phyloP scores from a whole-genome alignment of 2,797 vertebrate species.

The Myotis planiceps region DNA sequence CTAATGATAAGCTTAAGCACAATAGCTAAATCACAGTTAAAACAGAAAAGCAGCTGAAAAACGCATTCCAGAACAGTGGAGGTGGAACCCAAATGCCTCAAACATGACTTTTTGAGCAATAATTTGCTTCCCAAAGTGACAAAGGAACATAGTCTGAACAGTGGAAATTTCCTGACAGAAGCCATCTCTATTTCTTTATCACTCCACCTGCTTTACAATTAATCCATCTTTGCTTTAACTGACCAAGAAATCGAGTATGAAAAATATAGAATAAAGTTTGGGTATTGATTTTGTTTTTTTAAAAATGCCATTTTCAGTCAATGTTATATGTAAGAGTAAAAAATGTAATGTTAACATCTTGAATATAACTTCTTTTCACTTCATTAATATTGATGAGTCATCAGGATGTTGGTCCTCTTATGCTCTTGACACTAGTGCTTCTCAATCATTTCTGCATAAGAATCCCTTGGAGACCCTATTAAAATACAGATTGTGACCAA shows the following conservation, averaged over 20 bases:
- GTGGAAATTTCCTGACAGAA: accelerated
- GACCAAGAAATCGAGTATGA: background rate
- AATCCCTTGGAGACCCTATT: background rate
- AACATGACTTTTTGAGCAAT: background rate
- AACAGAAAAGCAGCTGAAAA: background rate
- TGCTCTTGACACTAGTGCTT: background rate
- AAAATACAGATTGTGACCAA: background rate
- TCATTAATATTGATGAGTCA: background rate
- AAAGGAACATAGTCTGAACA: background rate
- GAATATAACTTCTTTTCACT: background rate
- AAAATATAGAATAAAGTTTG: background rate
- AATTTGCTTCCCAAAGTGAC: background rate
- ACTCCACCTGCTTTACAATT: background rate
- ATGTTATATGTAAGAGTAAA: background rate
- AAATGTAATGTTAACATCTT: background rate
- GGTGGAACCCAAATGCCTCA: too few relatives aligned
- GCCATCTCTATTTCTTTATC: background rate
- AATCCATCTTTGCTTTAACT: background rate
- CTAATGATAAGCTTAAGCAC: background rate
- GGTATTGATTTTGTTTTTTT: background rate
- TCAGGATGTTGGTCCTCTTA: background rate
- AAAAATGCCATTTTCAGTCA: background rate
- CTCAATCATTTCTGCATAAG: background rate
- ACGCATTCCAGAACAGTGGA: background rate
- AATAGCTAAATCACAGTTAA: background rate